Percentiles rank a stretch among this genome's conserved stretches.
These are phyloP conservation scores for Gymnoscopelus braueri DNA, from an alignment of 2,797 vertebrate genomes.

Conservation along the genomic window DNA sequence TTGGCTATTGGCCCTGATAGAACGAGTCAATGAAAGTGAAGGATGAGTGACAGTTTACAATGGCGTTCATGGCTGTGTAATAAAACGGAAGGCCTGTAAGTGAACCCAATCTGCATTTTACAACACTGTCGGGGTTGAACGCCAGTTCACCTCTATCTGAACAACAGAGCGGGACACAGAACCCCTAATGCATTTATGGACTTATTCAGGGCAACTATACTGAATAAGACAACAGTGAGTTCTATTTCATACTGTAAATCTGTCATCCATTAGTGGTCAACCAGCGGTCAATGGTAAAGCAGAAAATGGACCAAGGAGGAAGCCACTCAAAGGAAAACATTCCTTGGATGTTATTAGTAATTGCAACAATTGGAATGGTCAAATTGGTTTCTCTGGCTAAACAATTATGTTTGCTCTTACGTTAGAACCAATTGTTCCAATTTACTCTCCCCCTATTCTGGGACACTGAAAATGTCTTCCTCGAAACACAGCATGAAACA, in stretches of 20 bases:
- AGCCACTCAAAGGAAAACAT: conserved; percentile 6
- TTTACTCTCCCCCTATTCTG: no score
- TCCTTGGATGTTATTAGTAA: background rate
- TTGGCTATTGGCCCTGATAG: conserved; percentile 18
- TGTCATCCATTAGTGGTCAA: conserved; percentile 68
- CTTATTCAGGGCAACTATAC: conserved; percentile 74
- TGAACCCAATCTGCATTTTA: conserved; percentile 86
- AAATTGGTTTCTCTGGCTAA: background rate
- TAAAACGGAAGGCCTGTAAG: conserved; percentile 77
- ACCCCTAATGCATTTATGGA: conserved; percentile 74
- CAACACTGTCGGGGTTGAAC: conserved; percentile 73
- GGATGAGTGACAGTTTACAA: conserved; percentile 73
- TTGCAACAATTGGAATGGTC: background rate
- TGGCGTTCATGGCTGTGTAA: conserved; percentile 71
- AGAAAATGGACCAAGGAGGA: conserved; percentile 39
- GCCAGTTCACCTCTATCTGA: conserved; percentile 69
- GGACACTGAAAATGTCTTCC: no score
- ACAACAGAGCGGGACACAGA: conserved; percentile 69
- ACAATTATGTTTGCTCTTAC: no score
- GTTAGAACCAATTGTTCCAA: no score
- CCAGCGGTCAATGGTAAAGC: conserved; percentile 74
- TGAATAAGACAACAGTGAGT: conserved; percentile 70
- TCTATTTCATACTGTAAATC: conserved; percentile 78
- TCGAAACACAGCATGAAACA: no score
- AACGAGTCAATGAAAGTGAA: conserved; percentile 66